Conservation (phyloP, 2,113 vertebrate species). For the Hemiscyllium ocellatum region DNA sequence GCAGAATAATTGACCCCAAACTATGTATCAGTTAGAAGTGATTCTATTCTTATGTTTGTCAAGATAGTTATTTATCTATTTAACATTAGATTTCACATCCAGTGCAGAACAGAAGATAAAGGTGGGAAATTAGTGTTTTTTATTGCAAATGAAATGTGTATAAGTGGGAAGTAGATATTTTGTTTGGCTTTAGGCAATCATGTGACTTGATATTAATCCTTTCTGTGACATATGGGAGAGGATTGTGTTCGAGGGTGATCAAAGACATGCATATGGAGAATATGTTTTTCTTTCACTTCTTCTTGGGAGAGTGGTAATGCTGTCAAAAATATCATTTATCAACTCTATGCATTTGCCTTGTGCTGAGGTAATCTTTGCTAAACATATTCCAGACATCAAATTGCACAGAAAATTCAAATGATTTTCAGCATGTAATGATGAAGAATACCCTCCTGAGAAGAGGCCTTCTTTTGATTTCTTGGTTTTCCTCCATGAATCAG, state of each 20-base stretch:
- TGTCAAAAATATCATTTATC: neutral
- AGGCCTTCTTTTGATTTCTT: neutral
- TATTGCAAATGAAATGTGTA: neutral
- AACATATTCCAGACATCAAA: neutral
- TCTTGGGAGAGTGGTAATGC: neutral
- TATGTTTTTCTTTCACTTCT: neutral
- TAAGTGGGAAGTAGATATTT: neutral
- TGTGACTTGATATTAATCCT: too few relatives aligned
- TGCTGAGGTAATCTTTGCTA: neutral
- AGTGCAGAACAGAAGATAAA: neutral
- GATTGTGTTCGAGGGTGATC: too few relatives aligned
- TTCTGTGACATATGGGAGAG: too few relatives aligned
- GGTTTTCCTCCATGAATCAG: neutral
- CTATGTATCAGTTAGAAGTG: neutral
- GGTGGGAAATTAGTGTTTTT: neutral
- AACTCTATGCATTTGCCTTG: neutral
- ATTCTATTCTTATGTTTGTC: neutral
- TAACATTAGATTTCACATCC: neutral
- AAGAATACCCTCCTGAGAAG: neutral
- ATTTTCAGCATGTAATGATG: neutral
- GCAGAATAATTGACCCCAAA: neutral
- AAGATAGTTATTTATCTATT: neutral
- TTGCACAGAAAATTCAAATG: neutral
- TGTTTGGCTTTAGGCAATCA: neutral
- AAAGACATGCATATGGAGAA: too few relatives aligned